Evolutionary conservation across 2,113 vertebrate species (phyloP), one percentile per base, ranked within the genome.

Genomic region (Catharus bicknelli): DNA sequence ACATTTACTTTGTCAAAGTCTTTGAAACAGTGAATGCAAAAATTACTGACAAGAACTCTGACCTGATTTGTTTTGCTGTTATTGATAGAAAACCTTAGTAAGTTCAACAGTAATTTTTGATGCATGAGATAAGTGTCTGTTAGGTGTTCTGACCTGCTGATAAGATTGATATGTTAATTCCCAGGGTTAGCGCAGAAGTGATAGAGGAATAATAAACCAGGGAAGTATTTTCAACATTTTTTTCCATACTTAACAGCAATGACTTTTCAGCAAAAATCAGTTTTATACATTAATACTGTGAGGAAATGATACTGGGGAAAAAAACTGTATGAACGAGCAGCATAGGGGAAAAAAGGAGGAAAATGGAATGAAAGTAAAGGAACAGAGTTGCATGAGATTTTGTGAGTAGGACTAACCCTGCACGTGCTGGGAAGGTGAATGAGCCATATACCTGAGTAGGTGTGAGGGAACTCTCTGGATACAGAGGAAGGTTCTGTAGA

Each of bases 351-450:
- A 93, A 43, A 73, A 75, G 42, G 14, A 67, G 45, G 68, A 78
- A 90, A 94, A 86, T 94, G 75, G 72, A 90, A 80, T 92, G 72
- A 73, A 94, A 92, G 54, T 72, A 76, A 78, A 85, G 47, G 36
- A 77, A 13, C 3, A 42, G 67, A 75, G 30, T 14, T 73, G 78
- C 43, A 36, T 59, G 67, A 53, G 50, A 36, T 5, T 15, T 25
- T 54, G 32, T 67, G 45, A 63, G 43, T 16, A 66, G 59, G 76
- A 85, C 43, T 93, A 90, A 83, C 34, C 17, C 20, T 83, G 10
- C 0, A 2, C 0, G 0, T 81, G 73, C n/a, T 70, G 92, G 36
- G 45, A 8, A 5, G 12, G 38, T 80, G 76, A 48, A 29, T 0
- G 1, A 61, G 55, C 64, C 20, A 15, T 32, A 4, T 14, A 32